phyloP scores from a whole-genome alignment of 2,888 invertebrate species.

The Hirudinaria manillensis region DNA sequence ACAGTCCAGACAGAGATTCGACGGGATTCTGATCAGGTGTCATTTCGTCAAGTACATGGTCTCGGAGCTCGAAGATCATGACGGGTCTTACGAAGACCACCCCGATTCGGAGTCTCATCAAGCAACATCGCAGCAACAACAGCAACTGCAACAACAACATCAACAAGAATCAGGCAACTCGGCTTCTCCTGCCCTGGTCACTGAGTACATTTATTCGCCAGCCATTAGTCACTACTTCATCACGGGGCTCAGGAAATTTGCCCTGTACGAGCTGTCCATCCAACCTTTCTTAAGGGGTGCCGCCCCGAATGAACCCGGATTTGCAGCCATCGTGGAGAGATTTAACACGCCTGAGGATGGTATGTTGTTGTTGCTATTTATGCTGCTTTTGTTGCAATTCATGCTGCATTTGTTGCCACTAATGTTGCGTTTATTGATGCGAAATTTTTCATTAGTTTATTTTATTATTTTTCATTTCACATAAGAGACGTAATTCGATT shows the following conservation, averaged over 20 bases:
- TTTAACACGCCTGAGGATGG: conserved; percentile 22
- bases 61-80: neutral
- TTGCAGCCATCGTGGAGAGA: neutral
- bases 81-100: neutral
- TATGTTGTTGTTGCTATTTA: neutral
- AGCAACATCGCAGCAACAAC: too few relatives aligned
- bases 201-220: neutral
- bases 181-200: neutral
- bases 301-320: neutral
- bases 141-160: too few relatives aligned
- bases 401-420: neutral
- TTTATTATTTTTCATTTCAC: too few relatives aligned
- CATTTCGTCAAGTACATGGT: neutral
- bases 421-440: neutral
- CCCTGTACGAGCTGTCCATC: neutral
- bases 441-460: too few relatives aligned
- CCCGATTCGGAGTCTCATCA: too few relatives aligned
- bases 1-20: neutral
- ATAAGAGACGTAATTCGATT: too few relatives aligned
- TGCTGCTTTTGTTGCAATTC: neutral
- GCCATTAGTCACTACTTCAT: neutral
- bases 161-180: neutral
- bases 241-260: neutral
- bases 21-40: neutral
- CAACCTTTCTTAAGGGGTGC: conserved; percentile 9